These are phyloP conservation scores for Heliconius sara DNA, from an alignment of 2,888 invertebrate species.

Conservation along the genomic window DNA sequence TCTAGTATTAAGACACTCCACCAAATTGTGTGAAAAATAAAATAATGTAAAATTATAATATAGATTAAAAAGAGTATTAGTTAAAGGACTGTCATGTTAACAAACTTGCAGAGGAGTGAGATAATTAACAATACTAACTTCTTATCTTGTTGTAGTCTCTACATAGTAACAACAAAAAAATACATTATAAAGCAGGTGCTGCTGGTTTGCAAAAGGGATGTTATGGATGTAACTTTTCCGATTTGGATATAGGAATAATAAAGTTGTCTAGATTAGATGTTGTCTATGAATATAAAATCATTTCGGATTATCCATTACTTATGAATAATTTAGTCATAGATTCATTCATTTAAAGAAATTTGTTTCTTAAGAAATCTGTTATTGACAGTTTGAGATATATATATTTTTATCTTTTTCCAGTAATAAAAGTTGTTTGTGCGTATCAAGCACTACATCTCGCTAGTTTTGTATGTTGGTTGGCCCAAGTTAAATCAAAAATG, in stretches of 20 bases:
- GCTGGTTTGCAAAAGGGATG: neutral
- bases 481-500: neutral
- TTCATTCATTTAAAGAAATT: neutral
- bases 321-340: neutral
- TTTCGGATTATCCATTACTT: neutral
- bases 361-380: neutral
- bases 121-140: neutral
- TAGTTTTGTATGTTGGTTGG: neutral
- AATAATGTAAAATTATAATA: neutral
- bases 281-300: neutral
- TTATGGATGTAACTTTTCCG: neutral
- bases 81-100: neutral
- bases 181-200: neutral
- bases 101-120: slow-evolving; percentile 12
- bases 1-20: no score
- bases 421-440: no score
- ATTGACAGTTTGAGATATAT: no score
- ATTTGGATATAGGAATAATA: neutral
- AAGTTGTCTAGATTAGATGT: neutral
- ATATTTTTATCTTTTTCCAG: no score
- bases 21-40: no score
- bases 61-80: neutral
- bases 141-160: neutral
- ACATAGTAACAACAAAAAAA: neutral
- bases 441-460: neutral